Base-by-base conservation (phyloP, 2,113 vertebrate species). In the Oreochromis tanganicae region DNA sequence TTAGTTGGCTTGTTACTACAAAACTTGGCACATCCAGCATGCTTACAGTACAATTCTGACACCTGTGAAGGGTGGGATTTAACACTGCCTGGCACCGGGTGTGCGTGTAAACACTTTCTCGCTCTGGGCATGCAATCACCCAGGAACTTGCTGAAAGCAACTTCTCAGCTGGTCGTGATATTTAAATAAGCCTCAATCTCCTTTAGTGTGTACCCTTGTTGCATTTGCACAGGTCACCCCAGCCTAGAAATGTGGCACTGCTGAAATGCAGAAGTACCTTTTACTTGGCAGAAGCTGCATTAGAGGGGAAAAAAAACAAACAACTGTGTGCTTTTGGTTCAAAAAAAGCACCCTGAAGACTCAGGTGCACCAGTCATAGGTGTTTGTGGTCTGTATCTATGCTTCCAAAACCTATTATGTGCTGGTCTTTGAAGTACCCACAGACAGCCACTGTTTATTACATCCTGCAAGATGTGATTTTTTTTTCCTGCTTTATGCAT, bases 21-120 rank as follows among this genome's bases (percentile, higher is more conserved):
- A 63, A 86, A 84, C 87, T 89, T 94, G 88, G 86, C 85, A 91
- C 89, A 91, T 87, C 80, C n/a, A 80, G 82, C 63, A 27, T 85
- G 86, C 85, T 86, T 86, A 85, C 89, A 91, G 90, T 89, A 57
- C 78, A 83, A 29, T 78, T 87, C 86, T 91, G 88, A 93, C 92
- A 91, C 90, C 85, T 90, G 75, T 86, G 92, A 93, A 92, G 73
- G 85, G 81, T 82, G 83, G 84, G 88, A 84, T 91, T 89, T 88
- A 89, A 85, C 91, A 82, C 83, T 91, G 38, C 79, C 82, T 93
- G 87, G 89, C 78, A 86, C 38, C 38, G 84, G 71, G 36, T 87
- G 87, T 85, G 34, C 19, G 61, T 82, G 92, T 87, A 66, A 73
- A 83, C 59, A 81, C 34, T 73, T 56, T 38, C 68, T 91, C 14